Evolutionary conservation across 2,113 vertebrate species (phyloP).

Genomic region (Campylomormyrus numenius): DNA sequence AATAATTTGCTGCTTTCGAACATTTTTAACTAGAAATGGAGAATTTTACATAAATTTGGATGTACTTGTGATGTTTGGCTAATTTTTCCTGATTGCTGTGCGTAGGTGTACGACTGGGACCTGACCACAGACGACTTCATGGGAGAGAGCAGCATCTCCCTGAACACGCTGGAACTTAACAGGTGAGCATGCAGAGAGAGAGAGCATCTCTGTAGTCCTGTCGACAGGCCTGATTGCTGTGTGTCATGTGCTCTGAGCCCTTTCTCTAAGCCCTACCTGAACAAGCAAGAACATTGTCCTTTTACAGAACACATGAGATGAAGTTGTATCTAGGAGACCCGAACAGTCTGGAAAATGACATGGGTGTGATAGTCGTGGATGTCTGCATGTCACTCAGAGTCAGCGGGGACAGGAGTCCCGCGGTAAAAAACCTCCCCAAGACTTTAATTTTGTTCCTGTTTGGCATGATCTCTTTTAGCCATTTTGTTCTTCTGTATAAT

Average conservation of each 20-base stretch:
- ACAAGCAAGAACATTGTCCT: background rate
- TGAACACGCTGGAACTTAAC: constrained; percentile 76
- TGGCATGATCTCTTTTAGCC: background rate
- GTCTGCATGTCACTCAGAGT: constrained; percentile 71
- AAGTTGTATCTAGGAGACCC: constrained; percentile 77
- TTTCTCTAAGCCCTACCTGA: background rate
- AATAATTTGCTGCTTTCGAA: background rate
- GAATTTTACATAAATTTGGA: background rate
- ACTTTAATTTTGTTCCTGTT: background rate
- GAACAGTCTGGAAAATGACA: constrained; percentile 90
- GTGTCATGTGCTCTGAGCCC: background rate
- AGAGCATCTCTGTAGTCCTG: background rate
- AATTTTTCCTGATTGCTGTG: background rate
- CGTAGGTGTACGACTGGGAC: constrained; percentile 89
- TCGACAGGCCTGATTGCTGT: background rate
- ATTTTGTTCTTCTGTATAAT: background rate
- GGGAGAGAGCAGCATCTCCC: constrained; percentile 70
- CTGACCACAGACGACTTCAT: constrained; percentile 94
- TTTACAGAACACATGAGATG: constrained; percentile 65
- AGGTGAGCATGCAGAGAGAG: constrained; percentile 59
- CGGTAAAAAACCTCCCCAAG: constrained; percentile 35
- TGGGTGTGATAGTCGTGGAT: constrained; percentile 83
- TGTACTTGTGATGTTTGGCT: background rate
- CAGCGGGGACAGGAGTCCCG: constrained; percentile 67
- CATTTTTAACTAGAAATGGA: background rate